phyloP scores from a whole-genome alignment of 2,113 vertebrate species.

The Cathartes aura region DNA sequence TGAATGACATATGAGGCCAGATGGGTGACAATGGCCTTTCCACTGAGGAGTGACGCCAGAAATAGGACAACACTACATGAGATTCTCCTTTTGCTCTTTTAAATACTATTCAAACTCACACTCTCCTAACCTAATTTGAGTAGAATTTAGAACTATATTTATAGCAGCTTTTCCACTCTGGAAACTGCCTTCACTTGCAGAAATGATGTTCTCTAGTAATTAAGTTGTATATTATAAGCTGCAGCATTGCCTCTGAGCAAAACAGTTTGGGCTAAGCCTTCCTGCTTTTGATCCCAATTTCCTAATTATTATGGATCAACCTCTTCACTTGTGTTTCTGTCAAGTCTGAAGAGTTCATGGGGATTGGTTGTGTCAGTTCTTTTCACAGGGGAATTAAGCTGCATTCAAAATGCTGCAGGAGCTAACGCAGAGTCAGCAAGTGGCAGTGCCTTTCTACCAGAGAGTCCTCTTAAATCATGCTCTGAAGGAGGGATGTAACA shows the following conservation, averaged over 20 bases:
- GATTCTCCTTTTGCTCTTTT: neutral
- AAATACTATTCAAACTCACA: neutral
- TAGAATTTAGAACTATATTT: constrained; percentile 20
- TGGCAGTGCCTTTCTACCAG: neutral
- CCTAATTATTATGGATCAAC: constrained; percentile 2
- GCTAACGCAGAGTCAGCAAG: constrained; percentile 17
- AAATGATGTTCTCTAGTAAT: constrained; percentile 2
- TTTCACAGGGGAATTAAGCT: constrained; percentile 7
- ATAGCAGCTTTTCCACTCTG: neutral
- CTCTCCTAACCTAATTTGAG: constrained; percentile 1
- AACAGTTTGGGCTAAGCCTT: neutral
- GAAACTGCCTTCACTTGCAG: constrained; percentile 17
- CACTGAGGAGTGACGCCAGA: neutral
- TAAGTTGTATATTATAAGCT: neutral
- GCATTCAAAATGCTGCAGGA: constrained; percentile 21
- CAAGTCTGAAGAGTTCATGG: neutral
- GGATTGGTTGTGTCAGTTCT: neutral
- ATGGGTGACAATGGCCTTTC: neutral
- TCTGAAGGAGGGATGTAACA: constrained; percentile 38
- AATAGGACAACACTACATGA: neutral
- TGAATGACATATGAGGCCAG: neutral
- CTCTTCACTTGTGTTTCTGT: neutral
- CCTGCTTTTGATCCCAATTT: neutral
- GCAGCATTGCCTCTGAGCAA: neutral
- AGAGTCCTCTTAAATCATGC: constrained; percentile 10